phyloP scores from a whole-genome alignment of 2,888 invertebrate species.

The Habroteleia sp. region DNA sequence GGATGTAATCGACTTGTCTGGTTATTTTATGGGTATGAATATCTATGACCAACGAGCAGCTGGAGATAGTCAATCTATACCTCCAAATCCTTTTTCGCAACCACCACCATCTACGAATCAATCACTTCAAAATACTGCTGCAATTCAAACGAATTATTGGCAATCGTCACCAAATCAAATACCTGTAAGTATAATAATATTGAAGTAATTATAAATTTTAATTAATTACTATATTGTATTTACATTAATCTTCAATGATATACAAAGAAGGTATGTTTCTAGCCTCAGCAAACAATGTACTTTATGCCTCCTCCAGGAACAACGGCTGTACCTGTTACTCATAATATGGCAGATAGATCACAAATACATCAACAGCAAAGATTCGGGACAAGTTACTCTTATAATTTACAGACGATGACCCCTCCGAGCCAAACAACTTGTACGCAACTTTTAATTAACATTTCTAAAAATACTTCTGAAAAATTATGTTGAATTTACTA shows the following conservation, averaged over 20 bases:
- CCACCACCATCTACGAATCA: conserved; percentile 71
- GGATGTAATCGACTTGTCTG: conserved; percentile 76
- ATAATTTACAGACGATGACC: conserved; percentile 76
- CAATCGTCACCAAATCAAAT: conserved; percentile 77
- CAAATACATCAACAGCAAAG: conserved; percentile 75
- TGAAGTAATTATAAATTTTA: too few species aligned
- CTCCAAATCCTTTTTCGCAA: conserved; percentile 72
- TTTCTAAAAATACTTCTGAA: too few species aligned
- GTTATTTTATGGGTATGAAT: conserved; percentile 78
- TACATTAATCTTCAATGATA: neutral
- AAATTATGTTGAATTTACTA: too few species aligned
- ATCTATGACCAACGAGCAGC: conserved; percentile 75
- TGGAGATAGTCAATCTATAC: conserved; percentile 72
- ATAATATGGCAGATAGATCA: conserved; percentile 73
- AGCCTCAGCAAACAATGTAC: conserved; percentile 79
- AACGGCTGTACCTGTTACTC: conserved; percentile 72
- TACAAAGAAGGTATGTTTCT: conserved; percentile 18
- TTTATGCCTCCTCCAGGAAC: conserved; percentile 77
- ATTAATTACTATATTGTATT: too few species aligned
- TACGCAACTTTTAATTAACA: conserved; percentile 56
- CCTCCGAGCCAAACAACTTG: conserved; percentile 76
- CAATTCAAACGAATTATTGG: conserved; percentile 76
- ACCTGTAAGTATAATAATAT: conserved; percentile 68
- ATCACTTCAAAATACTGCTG: conserved; percentile 67
- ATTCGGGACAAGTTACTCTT: conserved; percentile 75